Conservation (phyloP, 2,113 vertebrate genomes). For the Glaucidium brasilianum region DNA sequence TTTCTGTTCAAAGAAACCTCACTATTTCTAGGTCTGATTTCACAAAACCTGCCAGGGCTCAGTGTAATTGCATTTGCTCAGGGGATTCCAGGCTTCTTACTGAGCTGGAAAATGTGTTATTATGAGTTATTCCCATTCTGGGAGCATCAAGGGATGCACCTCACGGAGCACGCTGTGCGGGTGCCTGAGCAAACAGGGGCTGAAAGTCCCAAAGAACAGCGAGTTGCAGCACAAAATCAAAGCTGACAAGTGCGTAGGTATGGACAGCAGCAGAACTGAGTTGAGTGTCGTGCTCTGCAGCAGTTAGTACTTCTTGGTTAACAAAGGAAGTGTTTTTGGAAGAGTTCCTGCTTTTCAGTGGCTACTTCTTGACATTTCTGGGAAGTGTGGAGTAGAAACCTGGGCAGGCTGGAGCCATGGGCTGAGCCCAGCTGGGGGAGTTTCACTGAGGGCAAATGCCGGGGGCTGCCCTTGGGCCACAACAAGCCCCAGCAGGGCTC, state of each 20-base stretch:
- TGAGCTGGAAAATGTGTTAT: not conserved
- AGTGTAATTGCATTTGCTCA: not conserved
- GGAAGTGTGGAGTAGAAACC: too few relatives aligned
- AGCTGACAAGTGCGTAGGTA: not conserved
- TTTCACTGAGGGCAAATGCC: too few relatives aligned
- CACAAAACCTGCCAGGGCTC: not conserved
- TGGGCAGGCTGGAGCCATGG: too few relatives aligned
- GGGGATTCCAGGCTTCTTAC: not conserved
- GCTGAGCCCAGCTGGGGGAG: too few relatives aligned
- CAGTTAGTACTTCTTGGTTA: not conserved
- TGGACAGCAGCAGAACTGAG: not conserved
- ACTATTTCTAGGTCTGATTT: not conserved
- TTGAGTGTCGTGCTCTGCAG: not conserved
- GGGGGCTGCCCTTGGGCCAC: too few relatives aligned
- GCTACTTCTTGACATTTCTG: not conserved
- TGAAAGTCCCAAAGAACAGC: not conserved
- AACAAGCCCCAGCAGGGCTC: too few relatives aligned
- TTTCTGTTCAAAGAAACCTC: not conserved
- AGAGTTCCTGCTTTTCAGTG: not conserved
- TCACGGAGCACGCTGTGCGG: accelerated
- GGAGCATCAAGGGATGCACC: not conserved
- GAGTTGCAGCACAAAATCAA: accelerated
- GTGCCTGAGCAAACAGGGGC: not conserved
- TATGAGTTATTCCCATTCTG: not conserved
- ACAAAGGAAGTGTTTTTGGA: not conserved